These are phyloP conservation scores for Porites evermanni DNA, from an alignment of 92 coral and sea anemone genomes.

Conservation along the genomic window DNA sequence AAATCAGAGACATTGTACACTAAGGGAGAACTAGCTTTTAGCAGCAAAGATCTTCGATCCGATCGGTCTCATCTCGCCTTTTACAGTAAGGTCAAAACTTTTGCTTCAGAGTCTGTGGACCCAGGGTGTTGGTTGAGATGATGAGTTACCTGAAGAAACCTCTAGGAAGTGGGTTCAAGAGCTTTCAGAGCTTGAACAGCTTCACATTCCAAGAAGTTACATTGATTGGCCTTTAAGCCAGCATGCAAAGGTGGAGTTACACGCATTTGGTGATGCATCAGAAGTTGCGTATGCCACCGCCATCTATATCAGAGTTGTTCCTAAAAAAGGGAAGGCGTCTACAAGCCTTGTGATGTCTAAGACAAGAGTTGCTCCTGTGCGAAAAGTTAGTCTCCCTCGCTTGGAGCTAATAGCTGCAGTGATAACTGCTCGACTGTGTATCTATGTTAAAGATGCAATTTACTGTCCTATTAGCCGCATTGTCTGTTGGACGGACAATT, in stretches of 20 bases:
- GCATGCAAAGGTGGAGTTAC: conserved; percentile 41
- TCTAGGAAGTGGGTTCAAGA: conserved; percentile 27
- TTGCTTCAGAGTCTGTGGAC: conserved; percentile 52
- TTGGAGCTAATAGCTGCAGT: conserved; percentile 57
- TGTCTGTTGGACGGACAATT: conserved; percentile 42
- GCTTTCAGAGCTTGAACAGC: conserved; percentile 18
- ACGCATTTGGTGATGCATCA: conserved; percentile 65
- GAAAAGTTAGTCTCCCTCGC: no score
- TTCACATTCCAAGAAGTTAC: conserved; percentile 44
- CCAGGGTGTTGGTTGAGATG: conserved; percentile 54
- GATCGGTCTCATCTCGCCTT: conserved; percentile 50
- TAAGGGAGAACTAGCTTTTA: conserved; percentile 14
- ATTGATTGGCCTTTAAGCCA: conserved; percentile 21
- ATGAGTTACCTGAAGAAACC: conserved; percentile 9
- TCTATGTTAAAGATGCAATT: conserved; percentile 14
- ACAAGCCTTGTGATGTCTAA: conserved; percentile 17
- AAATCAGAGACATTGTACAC: conserved; percentile 13
- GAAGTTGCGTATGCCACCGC: conserved; percentile 62
- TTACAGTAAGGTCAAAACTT: conserved; percentile 38
- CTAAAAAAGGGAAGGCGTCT: conserved; percentile 27
- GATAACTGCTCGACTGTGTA: conserved; percentile 28
- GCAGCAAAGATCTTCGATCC: conserved; percentile 52
- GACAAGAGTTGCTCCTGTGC: no score
- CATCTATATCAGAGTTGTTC: conserved; percentile 48
- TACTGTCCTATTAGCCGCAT: conserved; percentile 25